phyloP scores from a whole-genome alignment of 1,140 invertebrate species.

The Rhopalosiphum maidis region DNA sequence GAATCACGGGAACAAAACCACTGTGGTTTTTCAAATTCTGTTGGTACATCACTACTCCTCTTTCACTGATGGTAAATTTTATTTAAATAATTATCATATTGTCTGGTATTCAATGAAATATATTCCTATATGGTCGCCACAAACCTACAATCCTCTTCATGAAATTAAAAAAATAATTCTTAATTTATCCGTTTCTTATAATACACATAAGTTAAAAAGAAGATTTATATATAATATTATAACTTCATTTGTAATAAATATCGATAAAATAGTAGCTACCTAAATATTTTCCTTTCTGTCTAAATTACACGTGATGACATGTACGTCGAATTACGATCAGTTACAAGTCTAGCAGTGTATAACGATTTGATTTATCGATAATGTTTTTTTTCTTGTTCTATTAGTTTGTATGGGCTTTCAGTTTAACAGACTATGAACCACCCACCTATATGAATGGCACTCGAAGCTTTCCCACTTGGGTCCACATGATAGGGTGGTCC shows the following conservation, averaged over 20 bases:
- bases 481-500: conserved; percentile 84
- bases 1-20: conserved; percentile 84
- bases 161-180: background rate
- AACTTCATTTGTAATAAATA: background rate
- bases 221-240: background rate
- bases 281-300: background rate
- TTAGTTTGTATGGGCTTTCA: conserved; percentile 84
- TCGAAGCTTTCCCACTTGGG: conserved; percentile 84
- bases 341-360: background rate
- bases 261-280: background rate
- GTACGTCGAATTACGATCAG: background rate
- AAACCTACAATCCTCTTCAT: background rate
- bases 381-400: conserved; percentile 60
- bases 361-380: background rate
- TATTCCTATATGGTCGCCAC: background rate
- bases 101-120: background rate
- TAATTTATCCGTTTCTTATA: background rate
- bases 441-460: conserved; percentile 79
- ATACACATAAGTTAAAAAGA: background rate
- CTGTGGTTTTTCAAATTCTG: conserved; percentile 83
- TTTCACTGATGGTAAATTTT: conserved; percentile 76
- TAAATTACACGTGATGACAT: background rate
- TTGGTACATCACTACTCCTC: conserved; percentile 81
- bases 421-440: conserved; percentile 83
- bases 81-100: background rate